A percentile compares a stretch with the other conserved stretches of the same genome.
Evolutionary conservation across 2,888 invertebrate genomes (phyloP).

Genomic region (Myopa testacea): DNA sequence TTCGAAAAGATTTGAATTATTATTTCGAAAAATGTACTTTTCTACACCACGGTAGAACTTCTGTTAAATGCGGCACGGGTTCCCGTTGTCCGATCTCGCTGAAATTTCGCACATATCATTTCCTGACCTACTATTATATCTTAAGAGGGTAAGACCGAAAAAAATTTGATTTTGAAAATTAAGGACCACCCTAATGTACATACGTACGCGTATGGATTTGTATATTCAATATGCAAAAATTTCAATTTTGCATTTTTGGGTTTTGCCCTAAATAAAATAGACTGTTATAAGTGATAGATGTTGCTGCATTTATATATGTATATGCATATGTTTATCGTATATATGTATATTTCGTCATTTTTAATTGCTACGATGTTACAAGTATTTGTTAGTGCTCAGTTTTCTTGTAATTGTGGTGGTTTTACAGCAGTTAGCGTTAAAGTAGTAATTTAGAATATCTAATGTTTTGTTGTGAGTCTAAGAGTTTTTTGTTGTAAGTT

Average conservation of each 20-base stretch:
- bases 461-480: neutral
- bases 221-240: neutral
- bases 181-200: too few species aligned
- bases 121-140: too few species aligned
- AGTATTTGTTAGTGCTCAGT: neutral
- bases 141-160: too few species aligned
- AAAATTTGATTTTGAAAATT: too few species aligned
- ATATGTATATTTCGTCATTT: neutral
- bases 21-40: too few species aligned
- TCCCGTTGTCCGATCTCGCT: too few species aligned
- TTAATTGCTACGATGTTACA: neutral
- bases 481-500: neutral
- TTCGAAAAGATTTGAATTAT: too few species aligned
- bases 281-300: neutral
- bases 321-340: neutral
- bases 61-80: too few species aligned
- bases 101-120: too few species aligned
- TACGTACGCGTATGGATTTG: neutral
- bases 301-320: neutral
- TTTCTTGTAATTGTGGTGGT: slow-evolving; percentile 24
- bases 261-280: neutral
- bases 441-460: slow-evolving; percentile 29
- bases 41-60: too few species aligned
- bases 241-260: neutral
- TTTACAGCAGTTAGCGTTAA: slow-evolving; percentile 38